Percentiles rank a stretch among this genome's conserved stretches.
Evolutionary conservation across 37 sponge, comb jelly and placozoan genomes (phyloP).

Genomic region (Corticium candelabrum): DNA sequence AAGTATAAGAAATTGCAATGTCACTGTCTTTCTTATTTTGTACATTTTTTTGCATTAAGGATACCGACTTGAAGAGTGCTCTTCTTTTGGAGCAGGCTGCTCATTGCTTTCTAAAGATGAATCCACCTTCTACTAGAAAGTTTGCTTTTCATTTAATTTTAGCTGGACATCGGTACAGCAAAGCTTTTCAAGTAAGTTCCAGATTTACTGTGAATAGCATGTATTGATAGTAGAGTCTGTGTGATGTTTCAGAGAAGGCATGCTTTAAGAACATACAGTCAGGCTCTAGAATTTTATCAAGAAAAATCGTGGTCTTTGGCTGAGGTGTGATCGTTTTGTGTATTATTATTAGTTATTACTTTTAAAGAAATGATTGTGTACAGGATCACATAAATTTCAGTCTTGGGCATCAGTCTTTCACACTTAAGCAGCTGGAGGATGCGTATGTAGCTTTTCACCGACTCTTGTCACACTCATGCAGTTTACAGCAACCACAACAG

Average conservation of each 20-base stretch:
- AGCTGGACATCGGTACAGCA: conserved; percentile 74
- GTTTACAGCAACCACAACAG: neutral
- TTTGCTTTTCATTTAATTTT: conserved; percentile 82
- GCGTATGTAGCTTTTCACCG: neutral
- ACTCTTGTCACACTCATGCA: neutral
- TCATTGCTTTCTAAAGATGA: conserved; percentile 48
- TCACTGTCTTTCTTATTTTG: neutral
- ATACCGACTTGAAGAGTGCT: conserved; percentile 58
- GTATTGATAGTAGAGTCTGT: neutral
- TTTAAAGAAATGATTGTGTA: too few relatives aligned
- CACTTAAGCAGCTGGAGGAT: neutral
- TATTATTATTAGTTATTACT: too few relatives aligned
- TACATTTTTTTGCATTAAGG: neutral
- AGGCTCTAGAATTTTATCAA: conserved; percentile 44
- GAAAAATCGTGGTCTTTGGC: conserved; percentile 65
- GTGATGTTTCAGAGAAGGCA: neutral
- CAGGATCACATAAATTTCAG: conserved; percentile 12
- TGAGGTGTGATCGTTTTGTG: conserved; percentile 52
- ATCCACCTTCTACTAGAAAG: conserved; percentile 60
- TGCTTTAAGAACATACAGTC: conserved; percentile 32
- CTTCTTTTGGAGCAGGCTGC: conserved; percentile 89
- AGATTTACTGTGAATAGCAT: neutral
- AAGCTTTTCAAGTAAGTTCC: conserved; percentile 40
- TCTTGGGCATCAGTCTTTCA: conserved; percentile 6
- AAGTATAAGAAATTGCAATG: conserved; percentile 7